These are phyloP conservation scores for Griposia aprilina DNA, from an alignment of 2,888 invertebrate genomes.

Conservation along the genomic window DNA sequence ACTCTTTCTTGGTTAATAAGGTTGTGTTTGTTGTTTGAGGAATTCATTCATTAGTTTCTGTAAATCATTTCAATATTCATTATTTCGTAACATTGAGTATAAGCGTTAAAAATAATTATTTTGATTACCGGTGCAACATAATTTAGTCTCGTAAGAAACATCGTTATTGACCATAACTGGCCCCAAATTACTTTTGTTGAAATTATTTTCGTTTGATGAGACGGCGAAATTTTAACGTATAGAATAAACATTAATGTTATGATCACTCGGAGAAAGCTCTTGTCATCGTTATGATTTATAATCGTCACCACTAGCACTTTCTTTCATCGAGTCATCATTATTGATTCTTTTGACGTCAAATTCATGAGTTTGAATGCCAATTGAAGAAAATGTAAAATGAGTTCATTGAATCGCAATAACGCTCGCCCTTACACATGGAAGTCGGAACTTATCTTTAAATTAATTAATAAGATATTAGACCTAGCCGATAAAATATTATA, in stretches of 20 bases:
- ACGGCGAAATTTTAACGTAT: conserved; percentile 4
- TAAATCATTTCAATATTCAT: background rate
- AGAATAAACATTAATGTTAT: conserved; percentile 21
- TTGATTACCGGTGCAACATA: background rate
- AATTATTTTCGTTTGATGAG: conserved; percentile 25
- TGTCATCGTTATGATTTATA: conserved; percentile 26
- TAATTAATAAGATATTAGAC: background rate
- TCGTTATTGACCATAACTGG: background rate
- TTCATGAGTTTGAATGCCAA: conserved; percentile 9
- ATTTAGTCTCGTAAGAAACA: background rate
- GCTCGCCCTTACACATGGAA: no score
- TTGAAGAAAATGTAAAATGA: background rate
- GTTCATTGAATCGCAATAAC: background rate
- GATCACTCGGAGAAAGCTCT: conserved; percentile 47
- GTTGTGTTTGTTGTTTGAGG: background rate
- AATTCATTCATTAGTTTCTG: background rate
- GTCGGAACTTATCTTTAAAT: background rate
- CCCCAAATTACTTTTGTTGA: background rate
- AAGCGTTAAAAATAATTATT: background rate
- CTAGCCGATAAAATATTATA: background rate
- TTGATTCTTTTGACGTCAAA: conserved; percentile 16
- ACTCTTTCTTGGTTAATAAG: background rate
- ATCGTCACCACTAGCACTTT: conserved; percentile 42
- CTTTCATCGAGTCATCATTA: conserved; percentile 25
- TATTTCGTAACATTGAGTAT: background rate